These are phyloP conservation scores for Iguana delicatissima DNA, from an alignment of 2,797 vertebrate genomes.

Conservation along the genomic window DNA sequence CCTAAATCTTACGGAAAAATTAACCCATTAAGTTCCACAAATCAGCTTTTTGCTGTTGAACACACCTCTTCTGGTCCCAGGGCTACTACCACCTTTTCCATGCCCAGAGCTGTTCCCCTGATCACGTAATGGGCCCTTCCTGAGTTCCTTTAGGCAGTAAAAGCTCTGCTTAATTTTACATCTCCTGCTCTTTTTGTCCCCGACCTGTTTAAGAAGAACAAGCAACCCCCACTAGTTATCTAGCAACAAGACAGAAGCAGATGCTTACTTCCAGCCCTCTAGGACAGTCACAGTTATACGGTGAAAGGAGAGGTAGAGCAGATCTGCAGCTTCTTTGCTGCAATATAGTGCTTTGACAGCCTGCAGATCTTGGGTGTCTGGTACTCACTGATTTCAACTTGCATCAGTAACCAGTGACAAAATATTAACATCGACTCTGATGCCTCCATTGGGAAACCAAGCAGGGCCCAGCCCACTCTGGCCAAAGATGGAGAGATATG, in stretches of 20 bases:
- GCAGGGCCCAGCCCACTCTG: neutral
- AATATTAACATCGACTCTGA: neutral
- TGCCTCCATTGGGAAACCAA: neutral
- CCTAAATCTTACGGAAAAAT: neutral
- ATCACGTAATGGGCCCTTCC: neutral
- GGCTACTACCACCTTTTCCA: neutral
- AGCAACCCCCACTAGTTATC: neutral
- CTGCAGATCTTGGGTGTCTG: neutral
- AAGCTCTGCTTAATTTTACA: neutral
- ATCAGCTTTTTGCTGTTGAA: neutral
- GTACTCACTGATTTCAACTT: slow-evolving; percentile 32
- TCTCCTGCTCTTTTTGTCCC: neutral
- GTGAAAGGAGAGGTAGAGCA: neutral
- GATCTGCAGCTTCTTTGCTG: neutral
- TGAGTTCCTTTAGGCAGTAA: neutral
- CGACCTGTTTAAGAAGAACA: neutral
- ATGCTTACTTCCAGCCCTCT: neutral
- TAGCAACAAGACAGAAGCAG: neutral
- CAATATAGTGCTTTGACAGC: neutral
- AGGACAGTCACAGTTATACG: neutral
- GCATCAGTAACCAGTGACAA: slow-evolving; percentile 15
- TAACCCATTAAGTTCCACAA: neutral
- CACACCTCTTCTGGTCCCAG: neutral
- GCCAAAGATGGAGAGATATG: neutral
- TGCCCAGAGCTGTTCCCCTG: neutral